phyloP scores from a whole-genome alignment of 1,140 invertebrate genomes.

The Rhynchophorus ferrugineus region DNA sequence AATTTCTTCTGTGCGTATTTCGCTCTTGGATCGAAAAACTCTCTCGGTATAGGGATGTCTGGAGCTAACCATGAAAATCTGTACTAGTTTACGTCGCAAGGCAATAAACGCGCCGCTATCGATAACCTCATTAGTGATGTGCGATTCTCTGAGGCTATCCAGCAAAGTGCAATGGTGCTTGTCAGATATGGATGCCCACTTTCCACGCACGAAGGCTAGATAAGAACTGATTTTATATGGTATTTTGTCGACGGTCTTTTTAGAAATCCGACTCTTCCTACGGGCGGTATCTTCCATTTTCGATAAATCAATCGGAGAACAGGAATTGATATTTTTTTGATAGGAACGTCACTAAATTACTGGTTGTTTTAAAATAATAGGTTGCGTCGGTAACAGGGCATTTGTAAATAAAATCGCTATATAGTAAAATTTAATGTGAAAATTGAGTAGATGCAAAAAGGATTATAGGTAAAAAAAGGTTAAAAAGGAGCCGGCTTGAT shows the following conservation, averaged over 20 bases:
- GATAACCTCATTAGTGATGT: conserved; percentile 16
- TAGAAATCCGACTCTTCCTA: no score
- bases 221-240: not conserved
- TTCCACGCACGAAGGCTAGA: not conserved
- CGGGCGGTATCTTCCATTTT: no score
- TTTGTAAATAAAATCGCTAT: no score
- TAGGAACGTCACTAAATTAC: no score
- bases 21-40: conserved; percentile 20
- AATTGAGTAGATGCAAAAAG: no score
- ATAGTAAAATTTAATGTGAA: no score
- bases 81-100: conserved; percentile 12
- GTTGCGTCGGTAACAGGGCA: no score
- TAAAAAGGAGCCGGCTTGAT: no score
- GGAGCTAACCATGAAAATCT: conserved; percentile 18
- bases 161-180: conserved; percentile 4
- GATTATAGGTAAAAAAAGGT: no score
- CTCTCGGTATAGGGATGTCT: conserved; percentile 19
- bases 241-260: not conserved
- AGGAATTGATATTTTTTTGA: no score
- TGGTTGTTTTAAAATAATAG: no score
- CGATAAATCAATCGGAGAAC: no score
- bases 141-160: not conserved
- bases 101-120: conserved; percentile 23
- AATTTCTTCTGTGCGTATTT: conserved; percentile 21
- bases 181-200: not conserved